These are phyloP conservation scores for Clivina fossor DNA, from an alignment of 2,888 invertebrate genomes.

Conservation along the genomic window DNA sequence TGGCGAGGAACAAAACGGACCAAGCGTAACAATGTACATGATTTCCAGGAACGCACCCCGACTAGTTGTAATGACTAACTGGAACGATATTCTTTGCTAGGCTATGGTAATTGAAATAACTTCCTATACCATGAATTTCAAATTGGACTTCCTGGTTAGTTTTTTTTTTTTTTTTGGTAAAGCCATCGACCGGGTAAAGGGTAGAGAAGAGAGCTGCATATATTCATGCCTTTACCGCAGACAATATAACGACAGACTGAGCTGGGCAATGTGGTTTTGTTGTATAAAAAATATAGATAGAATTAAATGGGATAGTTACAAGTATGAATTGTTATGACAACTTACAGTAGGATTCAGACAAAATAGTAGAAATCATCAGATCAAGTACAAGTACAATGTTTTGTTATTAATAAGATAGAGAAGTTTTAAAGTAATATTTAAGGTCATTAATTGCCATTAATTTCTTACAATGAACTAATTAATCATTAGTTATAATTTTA, in stretches of 20 bases:
- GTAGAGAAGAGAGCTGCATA: slow-evolving; percentile 19
- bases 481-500: no score
- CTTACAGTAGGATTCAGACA: no score
- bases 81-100: slow-evolving; percentile 19
- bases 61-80: background rate
- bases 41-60: background rate
- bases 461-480: no score
- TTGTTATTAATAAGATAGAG: background rate
- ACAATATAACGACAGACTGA: slow-evolving; percentile 11
- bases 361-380: no score
- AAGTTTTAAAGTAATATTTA: background rate
- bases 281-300: no score
- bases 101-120: slow-evolving; percentile 27
- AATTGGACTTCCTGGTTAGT: slow-evolving; percentile 24
- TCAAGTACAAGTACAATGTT: no score
- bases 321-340: no score
- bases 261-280: background rate
- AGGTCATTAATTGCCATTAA: background rate
- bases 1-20: background rate
- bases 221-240: slow-evolving; percentile 22
- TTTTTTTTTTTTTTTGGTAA: slow-evolving; percentile 2
- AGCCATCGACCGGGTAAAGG: background rate
- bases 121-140: slow-evolving; percentile 25
- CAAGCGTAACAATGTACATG: slow-evolving; percentile 3
- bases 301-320: no score